Conservation (phyloP, 2,113 vertebrate genomes). For the Pandion haliaetus region DNA sequence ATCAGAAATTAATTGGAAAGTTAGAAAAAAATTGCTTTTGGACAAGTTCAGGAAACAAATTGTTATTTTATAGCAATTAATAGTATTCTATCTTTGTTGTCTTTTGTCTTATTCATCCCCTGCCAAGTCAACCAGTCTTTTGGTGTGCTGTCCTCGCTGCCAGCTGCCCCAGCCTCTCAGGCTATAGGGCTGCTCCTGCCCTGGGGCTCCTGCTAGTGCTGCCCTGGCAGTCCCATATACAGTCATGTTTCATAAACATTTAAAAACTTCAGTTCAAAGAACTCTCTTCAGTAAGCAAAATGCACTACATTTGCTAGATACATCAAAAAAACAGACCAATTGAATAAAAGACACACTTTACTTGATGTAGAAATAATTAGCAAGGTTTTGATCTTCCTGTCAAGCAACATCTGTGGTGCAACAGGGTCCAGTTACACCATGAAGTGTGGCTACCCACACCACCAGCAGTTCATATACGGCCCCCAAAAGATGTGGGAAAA, state of each 20-base stretch:
- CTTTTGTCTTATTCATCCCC: background rate
- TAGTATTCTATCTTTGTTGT: background rate
- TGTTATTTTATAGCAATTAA: background rate
- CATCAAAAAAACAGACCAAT: background rate
- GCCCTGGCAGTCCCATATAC: too few species aligned
- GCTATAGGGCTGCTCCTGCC: background rate
- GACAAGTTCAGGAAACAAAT: background rate
- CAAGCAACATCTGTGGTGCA: background rate
- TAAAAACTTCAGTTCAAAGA: background rate
- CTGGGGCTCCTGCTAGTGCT: background rate
- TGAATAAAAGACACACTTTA: background rate
- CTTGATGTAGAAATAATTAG: background rate
- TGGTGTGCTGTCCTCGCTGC: background rate
- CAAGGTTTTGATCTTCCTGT: background rate
- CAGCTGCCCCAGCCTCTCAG: background rate
- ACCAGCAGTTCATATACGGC: background rate
- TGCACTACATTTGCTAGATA: background rate
- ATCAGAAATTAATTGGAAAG: background rate
- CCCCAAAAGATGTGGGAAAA: background rate
- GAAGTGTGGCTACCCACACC: background rate
- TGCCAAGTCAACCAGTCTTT: background rate
- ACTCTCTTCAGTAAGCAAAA: background rate
- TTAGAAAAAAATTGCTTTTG: background rate
- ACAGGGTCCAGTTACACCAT: too few species aligned
- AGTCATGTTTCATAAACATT: background rate